Base-by-base conservation (phyloP, 2,113 vertebrate species). In the Sapayoa aenigma region DNA sequence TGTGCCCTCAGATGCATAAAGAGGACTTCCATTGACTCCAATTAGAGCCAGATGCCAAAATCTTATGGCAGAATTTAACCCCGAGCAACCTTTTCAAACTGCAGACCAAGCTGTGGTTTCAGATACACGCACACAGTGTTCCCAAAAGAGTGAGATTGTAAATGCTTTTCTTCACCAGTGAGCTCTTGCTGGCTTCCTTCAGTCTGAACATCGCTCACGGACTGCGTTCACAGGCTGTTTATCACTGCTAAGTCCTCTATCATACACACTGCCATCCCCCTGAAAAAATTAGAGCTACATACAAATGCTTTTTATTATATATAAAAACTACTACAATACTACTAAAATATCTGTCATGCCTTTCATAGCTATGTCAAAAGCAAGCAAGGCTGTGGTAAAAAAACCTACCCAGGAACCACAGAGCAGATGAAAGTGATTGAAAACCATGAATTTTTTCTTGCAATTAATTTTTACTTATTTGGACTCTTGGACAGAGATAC, bases 61-160 rank as follows among this genome's bases (percentile, higher is more conserved):
- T 71, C 84, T 58, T 58, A 59, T 16, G 42, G 86, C 35, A 84
- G 69, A 94, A 87, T 53, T 95, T 93, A 88, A 95, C 69, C 76
- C 33, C 3, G 0, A 92, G 65, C 12, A 81, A 92, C 52, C 17
- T 90, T 80, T 90, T 18, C 41, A 74, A 90, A 47, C 11, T 80
- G 25, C 41, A 87, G 37, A 59, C 37, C 18, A 42, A 81, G 84
- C 41, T 68, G 22, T 81, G 44, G 16, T 52, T 83, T 81, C 52
- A 52, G 46, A 90, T 25, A 39, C 41, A 60, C 37, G 78, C 10
- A 53, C 2, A 39, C 20, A n/a, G n/a, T 17, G 16, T 28, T 90
- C 85, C 79, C 93, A 35, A 25, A 88, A 44, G 56, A 78, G 41
- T 6, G 2, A 87, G 60, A 11, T 0, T 87, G 37, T 31, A 87